A percentile compares a stretch with the other conserved stretches of the same genome.
Evolutionary conservation across 2,113 vertebrate genomes (phyloP).

Genomic region (western clawed frog (Xenopus tropicalis)): DNA sequence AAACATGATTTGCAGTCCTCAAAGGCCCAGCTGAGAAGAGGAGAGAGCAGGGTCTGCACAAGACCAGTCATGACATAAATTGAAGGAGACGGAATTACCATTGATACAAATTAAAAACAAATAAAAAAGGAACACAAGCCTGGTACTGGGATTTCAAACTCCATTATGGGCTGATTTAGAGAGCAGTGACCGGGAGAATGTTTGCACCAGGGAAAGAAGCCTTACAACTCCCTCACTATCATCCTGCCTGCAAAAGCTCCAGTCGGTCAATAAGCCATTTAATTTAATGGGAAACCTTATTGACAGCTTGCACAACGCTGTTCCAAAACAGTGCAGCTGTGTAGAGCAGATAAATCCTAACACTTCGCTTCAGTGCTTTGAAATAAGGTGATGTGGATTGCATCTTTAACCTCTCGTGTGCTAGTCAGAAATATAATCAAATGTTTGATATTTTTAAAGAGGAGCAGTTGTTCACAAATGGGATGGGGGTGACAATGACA

Average conservation of each 20-base stretch:
- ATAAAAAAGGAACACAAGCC: conserved; percentile 76
- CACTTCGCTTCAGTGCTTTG: conserved; percentile 47
- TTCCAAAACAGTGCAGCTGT: conserved; percentile 78
- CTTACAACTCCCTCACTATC: conserved; percentile 61
- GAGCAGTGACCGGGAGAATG: conserved; percentile 75
- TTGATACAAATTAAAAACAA: conserved; percentile 91
- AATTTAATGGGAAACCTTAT: conserved; percentile 91
- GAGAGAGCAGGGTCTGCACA: neutral
- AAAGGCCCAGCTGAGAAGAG: neutral
- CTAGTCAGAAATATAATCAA: too few species aligned
- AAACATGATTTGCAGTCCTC: conserved; percentile 32
- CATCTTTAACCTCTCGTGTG: conserved; percentile 18
- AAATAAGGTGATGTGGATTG: conserved; percentile 31
- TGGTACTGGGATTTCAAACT: conserved; percentile 72
- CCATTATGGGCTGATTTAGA: conserved; percentile 84
- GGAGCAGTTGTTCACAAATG: too few species aligned
- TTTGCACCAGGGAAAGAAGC: conserved; percentile 63
- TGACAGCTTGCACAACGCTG: conserved; percentile 74
- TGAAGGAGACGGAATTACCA: conserved; percentile 73
- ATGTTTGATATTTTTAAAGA: too few species aligned
- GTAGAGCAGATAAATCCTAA: conserved; percentile 87
- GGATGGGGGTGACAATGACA: too few species aligned
- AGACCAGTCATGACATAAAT: conserved; percentile 59
- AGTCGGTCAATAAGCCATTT: conserved; percentile 96
- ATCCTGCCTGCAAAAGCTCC: conserved; percentile 64